Conservation (phyloP, 2,113 vertebrate species). For the Leucopsar rothschildi region DNA sequence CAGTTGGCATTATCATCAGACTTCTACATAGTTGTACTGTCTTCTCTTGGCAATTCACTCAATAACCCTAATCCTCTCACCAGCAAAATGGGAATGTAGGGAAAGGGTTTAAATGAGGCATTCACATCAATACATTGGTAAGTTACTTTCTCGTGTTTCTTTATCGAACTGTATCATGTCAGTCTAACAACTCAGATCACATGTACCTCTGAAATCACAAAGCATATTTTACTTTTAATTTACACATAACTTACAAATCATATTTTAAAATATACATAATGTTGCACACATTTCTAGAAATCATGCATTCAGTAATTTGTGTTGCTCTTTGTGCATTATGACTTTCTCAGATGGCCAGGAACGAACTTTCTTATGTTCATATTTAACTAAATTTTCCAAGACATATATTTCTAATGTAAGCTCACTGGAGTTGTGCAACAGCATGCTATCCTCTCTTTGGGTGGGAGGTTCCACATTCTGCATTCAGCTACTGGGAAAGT, state of each 20-base stretch:
- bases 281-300: neutral
- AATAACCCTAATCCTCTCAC: neutral
- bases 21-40: neutral
- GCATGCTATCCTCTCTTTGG: neutral
- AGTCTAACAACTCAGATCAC: neutral
- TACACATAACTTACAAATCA: neutral
- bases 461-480: neutral
- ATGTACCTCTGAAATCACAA: neutral
- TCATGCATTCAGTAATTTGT: neutral
- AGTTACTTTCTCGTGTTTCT: neutral
- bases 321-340: neutral
- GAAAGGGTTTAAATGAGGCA: neutral
- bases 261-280: neutral
- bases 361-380: neutral
- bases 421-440: neutral
- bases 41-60: neutral
- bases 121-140: neutral
- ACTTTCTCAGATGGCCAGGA: neutral
- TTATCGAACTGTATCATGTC: neutral
- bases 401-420: neutral
- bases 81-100: neutral
- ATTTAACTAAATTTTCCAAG: neutral
- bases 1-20: neutral
- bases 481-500: neutral
- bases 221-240: neutral